phyloP scores from a whole-genome alignment of 1,140 invertebrate genomes.

The Eumeta japonica region DNA sequence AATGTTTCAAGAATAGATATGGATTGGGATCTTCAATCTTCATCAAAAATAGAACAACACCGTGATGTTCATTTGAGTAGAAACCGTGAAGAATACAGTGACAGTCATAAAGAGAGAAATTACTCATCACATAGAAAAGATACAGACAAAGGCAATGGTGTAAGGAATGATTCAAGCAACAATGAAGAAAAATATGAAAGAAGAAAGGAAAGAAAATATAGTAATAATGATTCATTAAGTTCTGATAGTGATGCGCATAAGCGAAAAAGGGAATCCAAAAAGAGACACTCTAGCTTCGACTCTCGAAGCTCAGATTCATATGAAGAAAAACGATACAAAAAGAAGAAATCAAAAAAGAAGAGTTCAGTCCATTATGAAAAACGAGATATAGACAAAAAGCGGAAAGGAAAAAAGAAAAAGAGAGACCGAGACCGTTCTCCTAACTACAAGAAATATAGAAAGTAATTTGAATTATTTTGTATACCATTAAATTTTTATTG shows the following conservation, averaged over 20 bases:
- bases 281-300: slow-evolving; percentile 18
- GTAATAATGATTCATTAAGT: slow-evolving; percentile 41
- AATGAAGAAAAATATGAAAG: slow-evolving; percentile 32
- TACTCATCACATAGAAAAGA: slow-evolving; percentile 13
- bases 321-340: neutral
- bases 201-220: slow-evolving; percentile 54
- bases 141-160: slow-evolving; percentile 17
- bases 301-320: neutral
- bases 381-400: slow-evolving; percentile 51
- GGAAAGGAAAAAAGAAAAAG: slow-evolving; percentile 55
- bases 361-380: slow-evolving; percentile 10
- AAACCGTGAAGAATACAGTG: no score
- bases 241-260: slow-evolving; percentile 34
- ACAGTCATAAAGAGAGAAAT: slow-evolving; percentile 7
- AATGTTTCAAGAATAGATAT: no score
- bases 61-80: no score
- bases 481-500: neutral
- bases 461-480: slow-evolving; percentile 21
- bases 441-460: slow-evolving; percentile 43
- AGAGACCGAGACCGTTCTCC: slow-evolving; percentile 49
- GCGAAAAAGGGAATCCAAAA: slow-evolving; percentile 35
- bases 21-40: no score
- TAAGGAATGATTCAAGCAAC: slow-evolving; percentile 21
- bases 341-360: neutral
- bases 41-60: no score